These are phyloP conservation scores for Eulimnadia texana DNA, from an alignment of 1,140 invertebrate species.

Conservation along the genomic window DNA sequence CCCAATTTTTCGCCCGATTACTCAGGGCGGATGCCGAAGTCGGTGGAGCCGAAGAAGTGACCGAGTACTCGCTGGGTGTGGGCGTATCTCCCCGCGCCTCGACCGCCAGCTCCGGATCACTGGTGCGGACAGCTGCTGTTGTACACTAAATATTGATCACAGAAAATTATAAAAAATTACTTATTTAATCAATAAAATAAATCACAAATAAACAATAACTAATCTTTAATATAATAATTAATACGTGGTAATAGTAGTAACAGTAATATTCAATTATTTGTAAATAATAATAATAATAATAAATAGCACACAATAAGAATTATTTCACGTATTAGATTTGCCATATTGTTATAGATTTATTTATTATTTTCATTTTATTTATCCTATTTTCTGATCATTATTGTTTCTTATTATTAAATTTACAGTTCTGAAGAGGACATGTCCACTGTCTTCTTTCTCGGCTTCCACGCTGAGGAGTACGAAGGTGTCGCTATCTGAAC, in stretches of 20 bases:
- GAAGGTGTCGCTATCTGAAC: constrained; percentile 33
- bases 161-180: constrained; percentile 17
- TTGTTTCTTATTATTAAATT: constrained; percentile 38
- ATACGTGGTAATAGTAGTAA: constrained; percentile 19
- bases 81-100: constrained; percentile 62
- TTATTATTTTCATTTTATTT: too few species aligned
- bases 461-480: constrained; percentile 24
- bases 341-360: too few species aligned
- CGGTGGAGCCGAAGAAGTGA: constrained; percentile 5
- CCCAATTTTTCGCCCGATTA: not conserved
- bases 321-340: too few species aligned
- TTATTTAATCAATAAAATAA: constrained; percentile 19
- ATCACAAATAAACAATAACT: constrained; percentile 13
- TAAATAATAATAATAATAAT: constrained; percentile 21
- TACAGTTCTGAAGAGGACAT: constrained; percentile 28
- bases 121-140: constrained; percentile 28
- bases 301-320: too few species aligned
- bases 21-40: constrained; percentile 1
- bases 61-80: constrained; percentile 9
- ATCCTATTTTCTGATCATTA: constrained; percentile 20
- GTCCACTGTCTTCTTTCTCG: constrained; percentile 10
- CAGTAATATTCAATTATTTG: not conserved
- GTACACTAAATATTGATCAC: constrained; percentile 18
- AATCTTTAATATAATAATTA: constrained; percentile 20
- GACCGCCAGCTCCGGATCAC: constrained; percentile 50